Percentiles rank a stretch among this genome's conserved stretches.
phyloP scores from a whole-genome alignment of 2,797 vertebrate species.

The Urosaurus nigricauda region DNA sequence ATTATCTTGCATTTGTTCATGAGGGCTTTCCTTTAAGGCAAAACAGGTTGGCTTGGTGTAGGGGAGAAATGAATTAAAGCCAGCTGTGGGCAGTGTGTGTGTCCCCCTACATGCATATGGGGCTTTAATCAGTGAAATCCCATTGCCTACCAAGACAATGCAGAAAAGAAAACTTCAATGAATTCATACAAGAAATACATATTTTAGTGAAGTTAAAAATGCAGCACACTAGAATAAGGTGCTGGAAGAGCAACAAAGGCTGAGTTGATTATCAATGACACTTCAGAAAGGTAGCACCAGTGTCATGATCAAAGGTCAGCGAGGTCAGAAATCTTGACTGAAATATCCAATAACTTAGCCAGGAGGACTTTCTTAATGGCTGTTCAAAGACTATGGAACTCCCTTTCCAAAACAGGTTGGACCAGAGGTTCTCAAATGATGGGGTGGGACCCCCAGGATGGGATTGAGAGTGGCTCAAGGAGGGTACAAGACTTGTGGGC shows the following conservation, averaged over 20 bases:
- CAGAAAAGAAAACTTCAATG: not conserved
- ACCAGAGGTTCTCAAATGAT: too few species aligned
- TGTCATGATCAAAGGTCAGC: not conserved
- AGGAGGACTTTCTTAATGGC: too few species aligned
- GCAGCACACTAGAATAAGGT: not conserved
- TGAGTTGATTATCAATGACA: not conserved
- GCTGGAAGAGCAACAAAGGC: not conserved
- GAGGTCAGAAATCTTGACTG: not conserved
- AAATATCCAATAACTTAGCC: too few species aligned
- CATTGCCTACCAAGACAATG: not conserved
- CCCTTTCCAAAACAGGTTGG: too few species aligned
- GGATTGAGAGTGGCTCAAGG: too few species aligned
- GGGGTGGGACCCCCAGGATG: too few species aligned
- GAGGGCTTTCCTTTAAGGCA: constrained; percentile 13
- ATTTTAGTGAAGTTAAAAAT: not conserved
- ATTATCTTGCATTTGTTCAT: constrained; percentile 29
- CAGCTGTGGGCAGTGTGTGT: not conserved
- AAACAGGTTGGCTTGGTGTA: not conserved
- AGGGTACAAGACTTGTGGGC: too few species aligned
- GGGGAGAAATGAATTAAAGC: not conserved
- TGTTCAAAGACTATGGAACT: too few species aligned
- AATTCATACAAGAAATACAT: not conserved
- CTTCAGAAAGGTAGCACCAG: not conserved
- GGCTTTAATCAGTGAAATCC: not conserved
- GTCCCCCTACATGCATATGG: not conserved